Base-by-base conservation (phyloP, 2,888 invertebrate species). In the Cacoxenus indagator region DNA sequence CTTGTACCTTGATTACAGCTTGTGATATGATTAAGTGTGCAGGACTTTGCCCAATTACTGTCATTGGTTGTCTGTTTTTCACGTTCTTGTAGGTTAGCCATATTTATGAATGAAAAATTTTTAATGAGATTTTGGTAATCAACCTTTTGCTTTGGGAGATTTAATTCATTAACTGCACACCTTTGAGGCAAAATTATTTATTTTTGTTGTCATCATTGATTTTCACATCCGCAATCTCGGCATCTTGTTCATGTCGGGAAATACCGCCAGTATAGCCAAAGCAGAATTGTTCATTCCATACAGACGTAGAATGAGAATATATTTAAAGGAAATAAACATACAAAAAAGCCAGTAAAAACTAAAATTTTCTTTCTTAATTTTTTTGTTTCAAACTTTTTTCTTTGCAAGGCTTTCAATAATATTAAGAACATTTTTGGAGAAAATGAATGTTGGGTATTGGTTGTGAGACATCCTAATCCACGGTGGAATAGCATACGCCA, bases 31-130 rank as follows among this genome's bases (percentile, higher is more conserved):
- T 68, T 17, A 68, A 19, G n/a, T 67, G 24, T 59, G 59, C 57
- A 67, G 67, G 67, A 29, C 48, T 2, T 67, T 64, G 62, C 0
- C 71, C 69, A 24, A 67, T 71, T 9, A 69, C 14, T 8, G 69
- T 45, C 54, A 59, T 64, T 17, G 67, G 65, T 27, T 67, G 48
- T 24, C 3, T 24, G 27, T 55, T 55, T 26, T 55, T 4, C 6
- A 55, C 22, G n/a, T n/a, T 31, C 14, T 37, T 26, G 24, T 27
- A 45, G 8, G n/a, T 64, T 45, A 46, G 26, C 11, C 55, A 55
- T 55, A 5, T 55, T 55, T 26, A 26, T 11, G 8, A 64, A 57
- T 57, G 54, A 27, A 57, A 64, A 64, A 8, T 65, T 8, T 54
- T 67, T 27, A 14, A n/a, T 22, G 26, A 65, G 26, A 22, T 65